Evolutionary conservation across 2,888 invertebrate species (phyloP).

Genomic region (Cantharis flavilabris): DNA sequence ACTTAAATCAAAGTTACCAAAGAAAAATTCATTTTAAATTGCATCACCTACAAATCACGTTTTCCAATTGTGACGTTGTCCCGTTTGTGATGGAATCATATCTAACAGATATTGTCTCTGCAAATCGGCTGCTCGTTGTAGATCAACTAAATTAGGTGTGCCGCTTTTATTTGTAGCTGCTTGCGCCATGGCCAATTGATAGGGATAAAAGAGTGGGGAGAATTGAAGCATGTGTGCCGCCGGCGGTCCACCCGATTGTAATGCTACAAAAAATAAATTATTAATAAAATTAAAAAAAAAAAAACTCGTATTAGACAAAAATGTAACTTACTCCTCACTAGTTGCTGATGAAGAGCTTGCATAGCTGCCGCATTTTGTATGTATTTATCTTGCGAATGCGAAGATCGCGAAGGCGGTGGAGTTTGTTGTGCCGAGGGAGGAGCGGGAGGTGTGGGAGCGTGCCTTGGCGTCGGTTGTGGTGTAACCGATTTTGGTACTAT

Average conservation of each 20-base stretch:
- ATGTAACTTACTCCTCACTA: slow-evolving; percentile 69
- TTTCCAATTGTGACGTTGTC: slow-evolving; percentile 65
- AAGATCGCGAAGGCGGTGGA: slow-evolving; percentile 48
- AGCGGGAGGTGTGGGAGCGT: slow-evolving; percentile 60
- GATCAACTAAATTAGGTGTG: slow-evolving; percentile 68
- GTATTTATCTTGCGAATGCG: slow-evolving; percentile 54
- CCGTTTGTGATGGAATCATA: slow-evolving; percentile 80
- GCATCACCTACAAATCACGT: slow-evolving; percentile 58
- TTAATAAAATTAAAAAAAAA: not conserved
- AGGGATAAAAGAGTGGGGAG: slow-evolving; percentile 84
- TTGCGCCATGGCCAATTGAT: slow-evolving; percentile 86
- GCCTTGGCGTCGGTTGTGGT: slow-evolving; percentile 55
- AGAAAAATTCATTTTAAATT: slow-evolving; percentile 18
- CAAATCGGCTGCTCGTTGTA: slow-evolving; percentile 84
- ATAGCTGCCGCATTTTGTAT: slow-evolving; percentile 70
- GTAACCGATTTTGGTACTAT: slow-evolving; percentile 39
- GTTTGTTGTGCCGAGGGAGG: slow-evolving; percentile 58
- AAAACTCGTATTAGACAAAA: not conserved
- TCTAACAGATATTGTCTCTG: slow-evolving; percentile 96
- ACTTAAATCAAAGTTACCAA: slow-evolving; percentile 5
- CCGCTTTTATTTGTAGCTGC: slow-evolving; percentile 60
- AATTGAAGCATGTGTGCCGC: slow-evolving; percentile 90
- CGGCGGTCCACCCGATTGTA: slow-evolving; percentile 65
- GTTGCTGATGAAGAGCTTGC: slow-evolving; percentile 83
- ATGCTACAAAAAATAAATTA: slow-evolving; percentile 53